phyloP scores from a whole-genome alignment of 2,888 invertebrate species.

The Clanis bilineata region DNA sequence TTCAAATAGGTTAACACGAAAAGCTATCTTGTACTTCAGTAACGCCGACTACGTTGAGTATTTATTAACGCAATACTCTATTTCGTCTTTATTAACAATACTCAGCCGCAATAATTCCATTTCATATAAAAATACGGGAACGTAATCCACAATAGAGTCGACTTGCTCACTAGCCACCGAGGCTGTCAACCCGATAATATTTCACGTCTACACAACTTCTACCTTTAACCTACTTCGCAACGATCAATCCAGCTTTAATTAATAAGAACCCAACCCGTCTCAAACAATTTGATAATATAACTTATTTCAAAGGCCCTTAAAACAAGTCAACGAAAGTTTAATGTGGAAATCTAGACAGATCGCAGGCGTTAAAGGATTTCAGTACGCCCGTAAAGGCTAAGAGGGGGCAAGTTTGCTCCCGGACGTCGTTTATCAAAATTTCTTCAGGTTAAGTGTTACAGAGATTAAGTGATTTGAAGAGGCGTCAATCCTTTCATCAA shows the following conservation, averaged over 20 bases:
- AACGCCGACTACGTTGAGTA: too few species aligned
- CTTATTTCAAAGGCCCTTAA: background rate
- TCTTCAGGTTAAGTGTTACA: conserved; percentile 26
- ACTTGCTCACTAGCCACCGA: too few species aligned
- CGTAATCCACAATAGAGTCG: too few species aligned
- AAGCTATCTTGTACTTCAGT: too few species aligned
- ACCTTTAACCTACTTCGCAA: background rate
- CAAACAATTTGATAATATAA: background rate
- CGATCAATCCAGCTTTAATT: background rate
- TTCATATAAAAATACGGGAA: too few species aligned
- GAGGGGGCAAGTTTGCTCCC: conserved; percentile 18
- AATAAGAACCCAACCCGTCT: background rate
- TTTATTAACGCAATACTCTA: too few species aligned
- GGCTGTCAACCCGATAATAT: too few species aligned
- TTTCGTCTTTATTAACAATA: too few species aligned
- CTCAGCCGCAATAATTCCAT: too few species aligned
- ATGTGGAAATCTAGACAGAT: conserved; percentile 23
- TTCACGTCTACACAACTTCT: too few species aligned
- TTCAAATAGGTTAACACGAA: too few species aligned
- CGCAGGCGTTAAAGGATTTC: conserved; percentile 29
- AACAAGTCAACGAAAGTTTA: conserved; percentile 19
- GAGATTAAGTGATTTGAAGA: background rate
- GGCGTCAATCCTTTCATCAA: background rate
- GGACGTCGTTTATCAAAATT: conserved; percentile 36
- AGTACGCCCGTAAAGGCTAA: conserved; percentile 25